These are phyloP conservation scores for Shinisaurus crocodilurus DNA, from an alignment of 2,113 vertebrate species.

Conservation along the genomic window DNA sequence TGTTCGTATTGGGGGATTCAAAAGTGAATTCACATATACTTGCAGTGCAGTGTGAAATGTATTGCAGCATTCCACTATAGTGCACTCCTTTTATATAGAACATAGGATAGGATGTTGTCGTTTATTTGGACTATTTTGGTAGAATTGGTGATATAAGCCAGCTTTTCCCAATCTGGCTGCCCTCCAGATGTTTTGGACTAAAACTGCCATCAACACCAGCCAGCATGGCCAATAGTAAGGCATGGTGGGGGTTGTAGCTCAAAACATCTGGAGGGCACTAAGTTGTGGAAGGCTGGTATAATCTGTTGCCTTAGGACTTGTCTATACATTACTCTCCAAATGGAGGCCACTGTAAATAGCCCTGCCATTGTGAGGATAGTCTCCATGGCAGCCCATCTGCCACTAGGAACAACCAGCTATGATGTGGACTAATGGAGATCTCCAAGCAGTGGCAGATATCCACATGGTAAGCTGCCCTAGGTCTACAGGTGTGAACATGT, in stretches of 20 bases:
- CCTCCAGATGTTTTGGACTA: background rate
- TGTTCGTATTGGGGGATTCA: slow-evolving; percentile 32
- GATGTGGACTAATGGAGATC: background rate
- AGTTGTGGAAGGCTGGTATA: background rate
- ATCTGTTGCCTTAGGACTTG: background rate
- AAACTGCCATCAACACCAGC: no score
- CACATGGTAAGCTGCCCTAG: background rate
- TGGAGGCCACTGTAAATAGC: background rate
- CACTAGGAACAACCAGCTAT: background rate
- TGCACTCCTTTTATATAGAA: background rate
- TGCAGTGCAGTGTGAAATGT: slow-evolving; percentile 65
- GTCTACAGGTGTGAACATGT: background rate
- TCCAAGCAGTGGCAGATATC: background rate
- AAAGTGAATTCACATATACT: slow-evolving; percentile 64
- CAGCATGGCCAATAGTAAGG: no score
- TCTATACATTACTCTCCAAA: background rate
- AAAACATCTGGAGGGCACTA: background rate
- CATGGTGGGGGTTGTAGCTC: background rate
- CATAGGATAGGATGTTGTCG: no score
- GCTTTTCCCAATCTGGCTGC: background rate
- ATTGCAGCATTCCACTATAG: slow-evolving; percentile 36
- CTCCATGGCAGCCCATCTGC: background rate
- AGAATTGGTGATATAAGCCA: background rate
- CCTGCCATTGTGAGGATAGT: background rate
- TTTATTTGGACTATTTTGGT: background rate